Conservation (phyloP, 1,140 invertebrate genomes). For the Apis florea region DNA sequence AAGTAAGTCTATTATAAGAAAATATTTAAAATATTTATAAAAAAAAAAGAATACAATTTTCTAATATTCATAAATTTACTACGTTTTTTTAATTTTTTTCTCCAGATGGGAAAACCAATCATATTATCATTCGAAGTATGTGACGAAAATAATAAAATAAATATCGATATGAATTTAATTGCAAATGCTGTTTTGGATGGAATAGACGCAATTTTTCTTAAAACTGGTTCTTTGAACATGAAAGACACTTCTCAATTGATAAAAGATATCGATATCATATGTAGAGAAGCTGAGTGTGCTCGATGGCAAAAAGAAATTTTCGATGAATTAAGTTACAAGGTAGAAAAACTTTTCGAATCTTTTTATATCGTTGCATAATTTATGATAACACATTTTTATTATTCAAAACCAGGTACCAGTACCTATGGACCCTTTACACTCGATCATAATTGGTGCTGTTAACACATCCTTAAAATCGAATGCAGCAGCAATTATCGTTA, state of each 20-base stretch:
- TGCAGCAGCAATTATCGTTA: conserved; percentile 91
- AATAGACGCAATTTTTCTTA: conserved; percentile 87
- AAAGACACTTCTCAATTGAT: conserved; percentile 85
- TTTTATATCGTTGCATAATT: too few species aligned
- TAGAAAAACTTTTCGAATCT: background rate
- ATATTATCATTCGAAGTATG: conserved; percentile 85
- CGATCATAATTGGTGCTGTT: conserved; percentile 91
- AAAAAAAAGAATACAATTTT: background rate
- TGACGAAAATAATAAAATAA: conserved; percentile 83
- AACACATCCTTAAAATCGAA: conserved; percentile 89
- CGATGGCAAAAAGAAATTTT: conserved; percentile 89
- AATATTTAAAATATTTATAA: background rate
- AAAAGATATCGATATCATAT: conserved; percentile 85
- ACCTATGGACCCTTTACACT: conserved; percentile 86
- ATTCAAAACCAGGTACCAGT: conserved; percentile 72
- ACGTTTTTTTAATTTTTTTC: background rate
- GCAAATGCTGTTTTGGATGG: conserved; percentile 90
- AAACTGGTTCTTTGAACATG: conserved; percentile 88
- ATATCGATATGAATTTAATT: conserved; percentile 87
- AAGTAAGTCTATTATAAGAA: conserved; percentile 3
- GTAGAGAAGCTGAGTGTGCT: conserved; percentile 91
- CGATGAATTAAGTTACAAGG: conserved; percentile 84
- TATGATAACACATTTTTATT: background rate
- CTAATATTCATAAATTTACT: background rate
- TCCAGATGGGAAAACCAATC: conserved; percentile 82